Percentiles rank a stretch among this genome's conserved stretches.
phyloP scores from a whole-genome alignment of 2,113 vertebrate species.

The Calidris pugnax region DNA sequence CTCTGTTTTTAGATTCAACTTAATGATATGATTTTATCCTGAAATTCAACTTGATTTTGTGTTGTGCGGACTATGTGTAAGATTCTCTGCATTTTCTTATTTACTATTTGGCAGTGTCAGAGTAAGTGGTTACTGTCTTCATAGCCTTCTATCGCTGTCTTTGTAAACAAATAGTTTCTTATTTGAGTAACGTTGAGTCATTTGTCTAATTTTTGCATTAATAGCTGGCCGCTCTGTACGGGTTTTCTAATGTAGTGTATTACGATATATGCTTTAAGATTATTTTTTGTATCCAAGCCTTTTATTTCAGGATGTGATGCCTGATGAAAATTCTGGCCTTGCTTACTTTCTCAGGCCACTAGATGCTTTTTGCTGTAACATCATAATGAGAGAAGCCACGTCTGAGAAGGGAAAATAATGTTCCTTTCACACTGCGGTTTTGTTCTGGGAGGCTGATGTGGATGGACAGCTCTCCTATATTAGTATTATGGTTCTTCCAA shows the following conservation, averaged over 20 bases:
- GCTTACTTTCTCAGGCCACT: background rate
- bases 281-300: background rate
- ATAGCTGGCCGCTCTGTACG: background rate
- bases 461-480: background rate
- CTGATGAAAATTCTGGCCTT: background rate
- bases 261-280: background rate
- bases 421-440: background rate
- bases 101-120: background rate
- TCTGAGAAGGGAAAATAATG: background rate
- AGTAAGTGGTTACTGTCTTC: background rate
- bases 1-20: background rate
- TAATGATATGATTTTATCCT: background rate
- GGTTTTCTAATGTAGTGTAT: background rate
- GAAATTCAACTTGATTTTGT: background rate
- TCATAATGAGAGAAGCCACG: background rate
- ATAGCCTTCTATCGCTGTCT: background rate
- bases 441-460: background rate
- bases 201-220: background rate
- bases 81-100: background rate
- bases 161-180: background rate
- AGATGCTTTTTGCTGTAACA: background rate
- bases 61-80: background rate
- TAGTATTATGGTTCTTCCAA: background rate
- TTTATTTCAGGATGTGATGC: background rate
- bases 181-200: background rate